These are phyloP conservation scores for Liolophura sinensis DNA, from an alignment of 1,140 invertebrate genomes.

Conservation along the genomic window DNA sequence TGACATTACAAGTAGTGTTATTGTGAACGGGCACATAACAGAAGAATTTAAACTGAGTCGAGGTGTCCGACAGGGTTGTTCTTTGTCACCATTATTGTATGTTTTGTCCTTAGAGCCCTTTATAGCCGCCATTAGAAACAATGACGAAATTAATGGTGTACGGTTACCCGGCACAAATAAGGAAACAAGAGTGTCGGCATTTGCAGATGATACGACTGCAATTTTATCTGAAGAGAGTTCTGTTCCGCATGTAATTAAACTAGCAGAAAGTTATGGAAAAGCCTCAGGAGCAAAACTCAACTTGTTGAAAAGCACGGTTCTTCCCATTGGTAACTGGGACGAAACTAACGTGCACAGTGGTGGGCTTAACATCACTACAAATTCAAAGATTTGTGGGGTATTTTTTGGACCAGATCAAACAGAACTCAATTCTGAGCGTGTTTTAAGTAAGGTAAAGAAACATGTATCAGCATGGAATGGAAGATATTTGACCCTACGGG, in stretches of 20 bases:
- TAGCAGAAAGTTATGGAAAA: neutral
- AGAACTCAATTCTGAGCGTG: too few relatives aligned
- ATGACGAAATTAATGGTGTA: neutral
- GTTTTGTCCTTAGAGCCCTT: conserved; percentile 48
- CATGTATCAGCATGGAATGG: neutral
- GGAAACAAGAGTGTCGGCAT: neutral
- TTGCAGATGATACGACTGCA: conserved; percentile 6
- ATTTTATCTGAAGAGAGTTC: neutral
- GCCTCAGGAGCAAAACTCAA: conserved; percentile 7
- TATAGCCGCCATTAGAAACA: neutral
- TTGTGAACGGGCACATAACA: conserved; percentile 7
- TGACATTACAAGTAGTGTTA: neutral
- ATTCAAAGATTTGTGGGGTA: neutral
- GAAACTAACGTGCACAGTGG: too few relatives aligned
- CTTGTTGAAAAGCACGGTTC: neutral
- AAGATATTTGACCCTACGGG: neutral
- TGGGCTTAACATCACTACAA: neutral
- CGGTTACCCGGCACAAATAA: neutral
- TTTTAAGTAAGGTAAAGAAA: too few relatives aligned
- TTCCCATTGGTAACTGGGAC: conserved; percentile 1
- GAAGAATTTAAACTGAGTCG: conserved; percentile 27
- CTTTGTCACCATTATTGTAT: conserved; percentile 49
- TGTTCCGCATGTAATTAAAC: neutral
- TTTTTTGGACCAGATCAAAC: neutral
- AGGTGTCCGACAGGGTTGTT: conserved; percentile 52